Evolutionary conservation across 1,140 invertebrate genomes (phyloP).

Genomic region (Triops longicaudatus): DNA sequence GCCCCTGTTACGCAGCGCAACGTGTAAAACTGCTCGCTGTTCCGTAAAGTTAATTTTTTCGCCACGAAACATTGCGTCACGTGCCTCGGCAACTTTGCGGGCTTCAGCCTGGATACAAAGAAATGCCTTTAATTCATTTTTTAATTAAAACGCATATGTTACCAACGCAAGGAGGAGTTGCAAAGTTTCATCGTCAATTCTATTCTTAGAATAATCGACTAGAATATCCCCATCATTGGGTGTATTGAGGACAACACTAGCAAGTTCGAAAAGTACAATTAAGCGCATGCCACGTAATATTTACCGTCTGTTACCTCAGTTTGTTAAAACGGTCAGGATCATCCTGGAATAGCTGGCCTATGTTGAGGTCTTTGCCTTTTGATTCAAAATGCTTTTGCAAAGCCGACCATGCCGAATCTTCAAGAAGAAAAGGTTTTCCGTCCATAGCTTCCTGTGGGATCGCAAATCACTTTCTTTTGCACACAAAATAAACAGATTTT

Average conservation of each 20-base stretch:
- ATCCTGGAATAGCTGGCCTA: conserved; percentile 63
- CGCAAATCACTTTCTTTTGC: conserved; percentile 1
- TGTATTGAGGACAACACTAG: conserved; percentile 61
- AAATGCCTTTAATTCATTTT: background rate
- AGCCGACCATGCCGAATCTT: conserved; percentile 59
- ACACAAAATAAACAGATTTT: background rate
- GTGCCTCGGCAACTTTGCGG: conserved; percentile 70
- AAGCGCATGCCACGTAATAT: background rate
- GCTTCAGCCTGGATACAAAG: conserved; percentile 55
- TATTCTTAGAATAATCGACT: conserved; percentile 94
- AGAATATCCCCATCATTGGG: conserved; percentile 80
- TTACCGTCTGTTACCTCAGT: conserved; percentile 54
- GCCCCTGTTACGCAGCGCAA: conserved; percentile 79
- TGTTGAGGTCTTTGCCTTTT: conserved; percentile 60
- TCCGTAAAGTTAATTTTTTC: conserved; percentile 98
- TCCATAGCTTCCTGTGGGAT: conserved; percentile 31
- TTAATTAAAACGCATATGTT: conserved; percentile 34
- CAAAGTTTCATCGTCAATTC: conserved; percentile 69
- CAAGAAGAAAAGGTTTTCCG: conserved; percentile 41
- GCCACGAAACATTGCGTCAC: conserved; percentile 89
- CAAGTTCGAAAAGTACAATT: conserved; percentile 36
- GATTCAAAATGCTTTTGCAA: conserved; percentile 60
- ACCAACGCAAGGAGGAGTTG: conserved; percentile 68
- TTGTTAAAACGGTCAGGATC: conserved; percentile 69
- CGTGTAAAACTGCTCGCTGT: conserved; percentile 87